phyloP scores from a whole-genome alignment of 2,113 vertebrate species.

The Chroicocephalus ridibundus region DNA sequence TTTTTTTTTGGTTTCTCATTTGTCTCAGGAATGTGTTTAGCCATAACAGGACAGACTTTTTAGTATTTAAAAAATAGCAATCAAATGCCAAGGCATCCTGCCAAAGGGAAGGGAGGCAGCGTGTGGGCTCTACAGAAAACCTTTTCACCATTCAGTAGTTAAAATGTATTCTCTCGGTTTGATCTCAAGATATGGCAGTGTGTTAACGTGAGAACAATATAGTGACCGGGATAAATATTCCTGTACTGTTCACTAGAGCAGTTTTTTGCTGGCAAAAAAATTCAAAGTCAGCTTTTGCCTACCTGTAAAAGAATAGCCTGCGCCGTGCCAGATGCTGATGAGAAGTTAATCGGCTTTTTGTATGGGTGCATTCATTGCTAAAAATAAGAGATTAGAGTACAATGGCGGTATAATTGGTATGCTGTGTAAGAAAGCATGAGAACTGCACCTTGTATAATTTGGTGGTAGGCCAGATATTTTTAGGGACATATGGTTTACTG shows the following conservation, averaged over 20 bases:
- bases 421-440: neutral
- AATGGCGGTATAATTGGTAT: neutral
- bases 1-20: neutral
- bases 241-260: neutral
- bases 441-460: neutral
- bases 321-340: neutral
- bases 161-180: neutral
- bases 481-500: neutral
- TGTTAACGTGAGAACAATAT: neutral
- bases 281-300: neutral
- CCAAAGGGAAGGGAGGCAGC: neutral
- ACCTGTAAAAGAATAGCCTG: neutral
- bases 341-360: slow-evolving; percentile 29
- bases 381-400: neutral
- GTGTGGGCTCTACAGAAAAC: neutral
- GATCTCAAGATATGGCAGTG: neutral
- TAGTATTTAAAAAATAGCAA: neutral
- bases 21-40: neutral
- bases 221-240: neutral
- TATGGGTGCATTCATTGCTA: slow-evolving; percentile 4
- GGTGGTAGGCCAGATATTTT: neutral
- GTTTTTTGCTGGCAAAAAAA: neutral
- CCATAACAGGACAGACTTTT: neutral
- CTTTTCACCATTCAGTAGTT: neutral
- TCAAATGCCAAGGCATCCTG: neutral